Evolutionary conservation across 2,113 vertebrate genomes (phyloP).

Genomic region (Phrynosoma platyrhinos): DNA sequence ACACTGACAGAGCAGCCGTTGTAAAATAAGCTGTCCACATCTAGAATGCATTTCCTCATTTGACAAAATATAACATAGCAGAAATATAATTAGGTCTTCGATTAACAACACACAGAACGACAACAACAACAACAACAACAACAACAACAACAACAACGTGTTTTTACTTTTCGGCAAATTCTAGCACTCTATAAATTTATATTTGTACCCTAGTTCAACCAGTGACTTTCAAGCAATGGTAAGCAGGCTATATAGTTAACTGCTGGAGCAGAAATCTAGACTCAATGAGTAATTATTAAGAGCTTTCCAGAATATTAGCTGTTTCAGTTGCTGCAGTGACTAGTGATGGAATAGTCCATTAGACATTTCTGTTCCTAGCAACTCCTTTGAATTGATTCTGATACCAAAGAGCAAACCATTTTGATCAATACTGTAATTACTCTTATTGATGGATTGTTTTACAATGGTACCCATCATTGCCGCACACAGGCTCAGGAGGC

Average conservation of each 20-base stretch:
- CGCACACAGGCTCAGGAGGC: slow-evolving; percentile 75
- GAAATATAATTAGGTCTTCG: slow-evolving; percentile 74
- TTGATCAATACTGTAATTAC: slow-evolving; percentile 88
- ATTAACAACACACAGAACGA: slow-evolving; percentile 68
- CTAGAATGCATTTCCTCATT: slow-evolving; percentile 66
- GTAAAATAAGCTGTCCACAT: slow-evolving; percentile 68
- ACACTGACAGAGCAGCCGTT: slow-evolving; percentile 62
- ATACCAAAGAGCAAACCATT: slow-evolving; percentile 79
- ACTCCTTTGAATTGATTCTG: slow-evolving; percentile 84
- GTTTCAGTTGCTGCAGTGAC: slow-evolving; percentile 73
- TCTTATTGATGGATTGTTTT: slow-evolving; percentile 89
- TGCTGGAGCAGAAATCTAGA: slow-evolving; percentile 80
- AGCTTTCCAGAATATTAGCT: slow-evolving; percentile 85
- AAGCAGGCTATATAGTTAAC: slow-evolving; percentile 73
- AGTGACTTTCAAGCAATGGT: slow-evolving; percentile 79
- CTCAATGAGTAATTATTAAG: slow-evolving; percentile 86
- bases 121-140: slow-evolving; percentile 36
- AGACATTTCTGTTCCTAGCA: slow-evolving; percentile 81
- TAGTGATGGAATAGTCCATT: slow-evolving; percentile 86
- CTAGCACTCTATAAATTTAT: slow-evolving; percentile 66
- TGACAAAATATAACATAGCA: slow-evolving; percentile 70
- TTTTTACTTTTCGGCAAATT: slow-evolving; percentile 50
- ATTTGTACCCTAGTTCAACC: slow-evolving; percentile 64
- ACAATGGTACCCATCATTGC: slow-evolving; percentile 80
- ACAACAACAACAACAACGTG: slow-evolving; percentile 61